A percentile compares a stretch with the other conserved stretches of the same genome.
Evolutionary conservation across 1,140 invertebrate species (phyloP).

Genomic region (Nomia melanderi): DNA sequence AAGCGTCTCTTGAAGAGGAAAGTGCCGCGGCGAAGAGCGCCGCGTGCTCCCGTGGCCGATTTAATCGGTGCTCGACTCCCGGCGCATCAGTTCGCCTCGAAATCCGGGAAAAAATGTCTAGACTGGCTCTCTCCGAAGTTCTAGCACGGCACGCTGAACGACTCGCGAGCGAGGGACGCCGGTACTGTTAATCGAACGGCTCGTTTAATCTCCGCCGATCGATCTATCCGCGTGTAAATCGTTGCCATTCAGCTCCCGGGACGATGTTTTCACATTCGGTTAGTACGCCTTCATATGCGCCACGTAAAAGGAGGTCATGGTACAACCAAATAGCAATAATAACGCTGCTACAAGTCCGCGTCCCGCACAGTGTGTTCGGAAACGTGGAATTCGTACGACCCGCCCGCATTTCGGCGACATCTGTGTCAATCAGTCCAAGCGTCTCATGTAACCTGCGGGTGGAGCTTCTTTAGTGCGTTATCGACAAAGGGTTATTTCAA

Average conservation of each 20-base stretch:
- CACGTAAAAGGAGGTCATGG: conserved; percentile 80
- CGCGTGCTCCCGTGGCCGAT: too few species aligned
- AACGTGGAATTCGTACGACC: conserved; percentile 55
- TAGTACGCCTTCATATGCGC: conserved; percentile 76
- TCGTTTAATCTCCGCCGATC: background rate
- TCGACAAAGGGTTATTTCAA: too few species aligned
- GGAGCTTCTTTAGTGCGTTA: too few species aligned
- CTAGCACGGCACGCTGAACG: too few species aligned
- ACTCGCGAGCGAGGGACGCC: too few species aligned
- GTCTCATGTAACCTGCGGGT: too few species aligned
- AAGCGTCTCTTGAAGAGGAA: too few species aligned
- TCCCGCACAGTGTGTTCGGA: conserved; percentile 58
- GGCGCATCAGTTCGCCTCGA: background rate
- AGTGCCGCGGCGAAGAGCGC: too few species aligned
- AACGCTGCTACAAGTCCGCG: conserved; percentile 72
- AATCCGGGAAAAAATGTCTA: too few species aligned
- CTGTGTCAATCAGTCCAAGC: background rate
- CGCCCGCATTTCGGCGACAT: conserved; percentile 5
- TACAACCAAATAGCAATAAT: conserved; percentile 80
- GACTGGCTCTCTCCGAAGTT: too few species aligned
- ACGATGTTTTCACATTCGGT: conserved; percentile 78
- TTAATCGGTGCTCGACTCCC: background rate
- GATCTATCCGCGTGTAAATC: conserved; percentile 55
- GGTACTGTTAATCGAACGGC: background rate
- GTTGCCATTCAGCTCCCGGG: conserved; percentile 69